phyloP scores from a whole-genome alignment of 2,113 vertebrate genomes.

The Salvelinus sp. region DNA sequence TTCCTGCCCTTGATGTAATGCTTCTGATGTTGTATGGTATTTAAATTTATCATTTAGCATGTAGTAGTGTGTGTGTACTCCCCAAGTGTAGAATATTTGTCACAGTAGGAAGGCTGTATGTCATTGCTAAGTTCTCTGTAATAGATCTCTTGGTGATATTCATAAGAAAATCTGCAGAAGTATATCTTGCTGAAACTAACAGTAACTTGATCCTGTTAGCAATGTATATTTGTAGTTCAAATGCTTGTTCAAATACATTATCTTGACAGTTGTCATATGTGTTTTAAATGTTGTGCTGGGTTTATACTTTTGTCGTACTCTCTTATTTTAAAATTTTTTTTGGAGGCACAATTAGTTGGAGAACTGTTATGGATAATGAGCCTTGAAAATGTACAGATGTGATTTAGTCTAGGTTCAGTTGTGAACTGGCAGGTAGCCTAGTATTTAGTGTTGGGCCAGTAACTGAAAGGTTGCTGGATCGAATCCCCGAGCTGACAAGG shows the following conservation, averaged over 20 bases:
- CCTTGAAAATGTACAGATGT: constrained; percentile 50
- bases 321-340: constrained; percentile 57
- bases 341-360: constrained; percentile 81
- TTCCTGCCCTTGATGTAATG: constrained; percentile 50
- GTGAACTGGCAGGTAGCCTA: not conserved
- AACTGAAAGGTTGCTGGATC: too few relatives aligned
- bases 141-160: constrained; percentile 77
- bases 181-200: constrained; percentile 90
- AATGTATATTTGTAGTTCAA: constrained; percentile 92
- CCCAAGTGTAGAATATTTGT: constrained; percentile 59
- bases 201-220: constrained; percentile 91
- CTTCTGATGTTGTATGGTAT: constrained; percentile 76
- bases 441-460: too few relatives aligned
- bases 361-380: constrained; percentile 54
- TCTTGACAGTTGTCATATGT: constrained; percentile 91
- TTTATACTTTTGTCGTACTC: constrained; percentile 69
- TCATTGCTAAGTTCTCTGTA: constrained; percentile 79
- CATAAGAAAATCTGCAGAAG: constrained; percentile 74
- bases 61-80: constrained; percentile 73
- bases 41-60: constrained; percentile 73
- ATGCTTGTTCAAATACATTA: constrained; percentile 93
- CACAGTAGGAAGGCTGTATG: constrained; percentile 78
- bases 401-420: constrained; percentile 38
- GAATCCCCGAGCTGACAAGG: too few relatives aligned
- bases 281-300: constrained; percentile 92